Conservation (phyloP, 2,113 vertebrate species). For the Eurypyga helias region DNA sequence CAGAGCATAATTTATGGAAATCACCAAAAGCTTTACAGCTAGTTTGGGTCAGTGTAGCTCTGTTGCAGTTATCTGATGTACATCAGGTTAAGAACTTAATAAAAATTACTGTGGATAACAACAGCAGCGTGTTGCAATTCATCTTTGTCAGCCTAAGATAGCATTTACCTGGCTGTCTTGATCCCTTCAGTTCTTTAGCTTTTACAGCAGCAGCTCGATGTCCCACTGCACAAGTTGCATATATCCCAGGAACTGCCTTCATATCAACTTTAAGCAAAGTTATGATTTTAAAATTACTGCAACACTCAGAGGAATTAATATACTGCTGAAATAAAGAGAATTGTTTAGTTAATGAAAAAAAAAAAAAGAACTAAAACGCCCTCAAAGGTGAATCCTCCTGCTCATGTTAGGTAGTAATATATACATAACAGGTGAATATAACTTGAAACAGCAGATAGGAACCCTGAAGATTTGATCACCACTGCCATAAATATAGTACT, state of each 20-base stretch:
- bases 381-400: neutral
- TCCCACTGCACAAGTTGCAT: neutral
- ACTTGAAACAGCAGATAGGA: neutral
- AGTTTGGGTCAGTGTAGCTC: neutral
- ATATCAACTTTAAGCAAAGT: neutral
- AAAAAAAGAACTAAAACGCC: too few species aligned
- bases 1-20: neutral
- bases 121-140: neutral
- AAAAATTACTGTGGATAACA: neutral
- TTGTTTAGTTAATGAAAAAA: neutral
- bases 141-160: neutral
- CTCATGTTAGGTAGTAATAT: neutral
- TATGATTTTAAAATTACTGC: neutral
- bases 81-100: neutral
- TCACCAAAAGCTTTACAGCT: neutral
- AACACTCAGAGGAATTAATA: neutral
- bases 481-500: neutral
- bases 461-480: neutral
- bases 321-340: neutral
- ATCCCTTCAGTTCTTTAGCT: neutral
- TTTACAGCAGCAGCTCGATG: neutral
- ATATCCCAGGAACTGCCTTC: neutral
- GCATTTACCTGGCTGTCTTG: neutral
- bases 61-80: neutral
- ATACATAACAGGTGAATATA: neutral